Evolutionary conservation across 2,797 vertebrate species (phyloP), one percentile per base, ranked within the genome.

Genomic region (Molothrus ater): DNA sequence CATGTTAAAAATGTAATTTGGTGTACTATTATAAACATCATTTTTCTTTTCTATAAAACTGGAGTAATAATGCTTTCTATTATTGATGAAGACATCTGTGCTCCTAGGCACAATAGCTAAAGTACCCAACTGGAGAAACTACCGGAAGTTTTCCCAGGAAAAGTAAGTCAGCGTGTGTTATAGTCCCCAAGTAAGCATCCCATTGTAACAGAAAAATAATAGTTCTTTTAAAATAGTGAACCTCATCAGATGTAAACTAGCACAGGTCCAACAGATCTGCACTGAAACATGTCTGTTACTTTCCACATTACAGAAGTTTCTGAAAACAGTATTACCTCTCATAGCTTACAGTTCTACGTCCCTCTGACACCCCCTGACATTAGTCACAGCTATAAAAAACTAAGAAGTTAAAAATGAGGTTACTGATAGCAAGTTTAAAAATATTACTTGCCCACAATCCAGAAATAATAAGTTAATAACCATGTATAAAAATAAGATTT

Each of bases 1-100:
- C 7, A 24, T 5, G 29, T 61, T 69, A 21, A 42, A 68, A 74
- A 60, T 38, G 17, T 26, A 6, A 28, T 78, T 69, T 47, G 11
- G 32, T 1, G 0, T 59, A 19, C 31, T 50, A n/a, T 22, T 71
- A 69, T 6, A 82, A 70, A 54, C 7, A 38, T n/a, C 1, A 7
- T 57, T 80, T 59, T 82, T 60, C 56, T 88, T 84, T 69, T 45
- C 32, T 54, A 48, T 24, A 53, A 36, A 65, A 63, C 51, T 43
- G 45, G 4, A 72, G 16, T 40, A 76, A 56, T 38, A 42, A 48
- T 66, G 11, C 19, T 64, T 83, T 79, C 48, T 21, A 9, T 38
- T 57, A 40, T 29, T 59, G 14, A 28, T 64, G 14, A 70, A 93
- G 74, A 36, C 32, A 45, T 32, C 40, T 72, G 45, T 60, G 24